phyloP scores from a whole-genome alignment of 2,888 invertebrate species.

The Hemistola chrysoprasaria region DNA sequence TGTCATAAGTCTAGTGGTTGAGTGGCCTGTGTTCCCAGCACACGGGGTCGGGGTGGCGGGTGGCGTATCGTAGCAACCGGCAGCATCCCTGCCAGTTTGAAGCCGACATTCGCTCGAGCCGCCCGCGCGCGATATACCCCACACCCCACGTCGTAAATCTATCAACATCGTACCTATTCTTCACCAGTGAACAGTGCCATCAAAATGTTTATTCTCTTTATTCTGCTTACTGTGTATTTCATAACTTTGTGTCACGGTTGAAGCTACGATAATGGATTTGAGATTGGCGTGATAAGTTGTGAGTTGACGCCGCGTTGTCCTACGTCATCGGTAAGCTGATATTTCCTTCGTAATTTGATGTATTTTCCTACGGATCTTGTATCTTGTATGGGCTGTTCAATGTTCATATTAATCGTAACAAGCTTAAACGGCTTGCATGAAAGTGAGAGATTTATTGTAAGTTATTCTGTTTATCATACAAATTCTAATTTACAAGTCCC shows the following conservation, averaged over 20 bases:
- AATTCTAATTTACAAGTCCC: too few relatives aligned
- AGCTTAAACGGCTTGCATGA: too few relatives aligned
- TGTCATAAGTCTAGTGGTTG: too few relatives aligned
- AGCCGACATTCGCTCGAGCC: conserved; percentile 49
- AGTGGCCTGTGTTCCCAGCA: too few relatives aligned
- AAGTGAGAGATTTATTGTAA: too few relatives aligned
- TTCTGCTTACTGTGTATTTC: conserved; percentile 72
- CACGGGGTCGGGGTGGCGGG: conserved; percentile 70
- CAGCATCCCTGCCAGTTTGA: conserved; percentile 78
- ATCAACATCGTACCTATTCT: conserved; percentile 16
- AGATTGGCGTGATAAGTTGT: conserved; percentile 47
- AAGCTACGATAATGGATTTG: conserved; percentile 52
- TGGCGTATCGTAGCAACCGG: conserved; percentile 75
- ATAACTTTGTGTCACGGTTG: conserved; percentile 73
- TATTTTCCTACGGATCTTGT: conserved; percentile 1
- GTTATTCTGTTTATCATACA: too few relatives aligned
- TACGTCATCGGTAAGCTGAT: conserved; percentile 36
- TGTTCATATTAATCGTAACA: too few relatives aligned
- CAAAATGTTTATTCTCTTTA: conserved; percentile 74
- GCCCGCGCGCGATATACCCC: conserved; percentile 48
- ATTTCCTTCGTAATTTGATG: conserved; percentile 6
- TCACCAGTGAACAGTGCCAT: conserved; percentile 34
- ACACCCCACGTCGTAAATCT: conserved; percentile 28
- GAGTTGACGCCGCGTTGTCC: conserved; percentile 37
- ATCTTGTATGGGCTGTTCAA: too few relatives aligned